These are phyloP conservation scores for Sanderia malayensis DNA, from an alignment of 30 jellyfish, hydroid and myxozoan species.

Conservation along the genomic window DNA sequence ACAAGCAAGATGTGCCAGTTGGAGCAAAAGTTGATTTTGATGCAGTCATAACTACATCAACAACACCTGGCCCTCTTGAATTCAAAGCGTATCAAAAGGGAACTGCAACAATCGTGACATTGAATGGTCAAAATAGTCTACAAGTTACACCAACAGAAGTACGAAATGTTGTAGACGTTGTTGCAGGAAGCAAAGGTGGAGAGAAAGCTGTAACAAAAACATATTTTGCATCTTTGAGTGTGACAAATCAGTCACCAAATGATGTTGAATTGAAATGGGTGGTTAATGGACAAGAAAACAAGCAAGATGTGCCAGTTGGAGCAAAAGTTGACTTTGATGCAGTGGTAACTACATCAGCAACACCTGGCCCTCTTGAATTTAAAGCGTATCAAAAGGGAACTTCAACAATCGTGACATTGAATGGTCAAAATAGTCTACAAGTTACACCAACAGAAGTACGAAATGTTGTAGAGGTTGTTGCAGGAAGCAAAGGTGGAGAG, in stretches of 20 bases:
- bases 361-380: slow-evolving; percentile 61
- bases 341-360: slow-evolving; percentile 29
- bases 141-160: slow-evolving; percentile 60
- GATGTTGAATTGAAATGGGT: slow-evolving; percentile 60
- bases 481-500: slow-evolving; percentile 37
- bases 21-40: slow-evolving; percentile 47
- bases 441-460: slow-evolving; percentile 60
- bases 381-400: slow-evolving; percentile 67
- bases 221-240: slow-evolving; percentile 55
- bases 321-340: slow-evolving; percentile 42
- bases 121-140: slow-evolving; percentile 68
- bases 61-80: slow-evolving; percentile 54
- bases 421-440: slow-evolving; percentile 57
- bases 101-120: slow-evolving; percentile 30
- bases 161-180: slow-evolving; percentile 39
- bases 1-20: slow-evolving; percentile 53
- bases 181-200: slow-evolving; percentile 30
- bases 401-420: slow-evolving; percentile 34
- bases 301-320: slow-evolving; percentile 52
- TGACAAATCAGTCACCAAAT: slow-evolving; percentile 56
- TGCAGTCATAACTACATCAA: slow-evolving; percentile 38
- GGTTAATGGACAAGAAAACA: slow-evolving; percentile 54
- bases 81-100: slow-evolving; percentile 70
- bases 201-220: slow-evolving; percentile 2
- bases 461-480: slow-evolving; percentile 40